Conservation (phyloP, 2,113 vertebrate species). For the Scatophagus argus region DNA sequence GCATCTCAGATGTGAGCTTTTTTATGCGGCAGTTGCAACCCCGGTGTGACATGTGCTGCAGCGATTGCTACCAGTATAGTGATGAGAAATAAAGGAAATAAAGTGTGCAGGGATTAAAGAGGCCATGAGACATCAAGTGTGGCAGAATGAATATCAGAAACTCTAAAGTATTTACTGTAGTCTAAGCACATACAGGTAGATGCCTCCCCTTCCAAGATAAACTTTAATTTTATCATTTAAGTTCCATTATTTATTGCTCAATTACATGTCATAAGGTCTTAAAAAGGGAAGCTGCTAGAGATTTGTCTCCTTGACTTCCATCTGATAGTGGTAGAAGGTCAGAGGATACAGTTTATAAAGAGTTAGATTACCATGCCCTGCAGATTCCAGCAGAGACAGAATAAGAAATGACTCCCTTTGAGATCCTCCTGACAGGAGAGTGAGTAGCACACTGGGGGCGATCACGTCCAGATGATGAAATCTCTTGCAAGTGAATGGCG, state of each 20-base stretch:
- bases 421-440: conserved; percentile 51
- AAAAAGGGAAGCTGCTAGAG: conserved; percentile 7
- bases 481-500: conserved; percentile 57
- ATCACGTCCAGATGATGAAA: conserved; percentile 60
- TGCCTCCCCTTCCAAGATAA: not conserved
- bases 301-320: conserved; percentile 44
- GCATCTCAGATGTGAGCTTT: not conserved
- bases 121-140: conserved; percentile 11
- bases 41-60: not conserved
- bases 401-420: conserved; percentile 53
- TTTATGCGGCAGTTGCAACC: conserved; percentile 19
- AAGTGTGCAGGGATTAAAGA: not conserved
- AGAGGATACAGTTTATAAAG: conserved; percentile 46
- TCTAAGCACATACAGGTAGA: conserved; percentile 10
- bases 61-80: not conserved
- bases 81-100: conserved; percentile 34
- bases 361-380: conserved; percentile 36
- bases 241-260: conserved; percentile 40
- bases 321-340: conserved; percentile 50
- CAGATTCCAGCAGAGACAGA: conserved; percentile 48
- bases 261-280: conserved; percentile 36
- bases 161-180: not conserved
- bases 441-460: conserved; percentile 43
- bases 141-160: conserved; percentile 15
- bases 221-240: conserved; percentile 21